phyloP scores from a whole-genome alignment of 92 coral and sea anemone species.

The Parazoanthus swiftii region DNA sequence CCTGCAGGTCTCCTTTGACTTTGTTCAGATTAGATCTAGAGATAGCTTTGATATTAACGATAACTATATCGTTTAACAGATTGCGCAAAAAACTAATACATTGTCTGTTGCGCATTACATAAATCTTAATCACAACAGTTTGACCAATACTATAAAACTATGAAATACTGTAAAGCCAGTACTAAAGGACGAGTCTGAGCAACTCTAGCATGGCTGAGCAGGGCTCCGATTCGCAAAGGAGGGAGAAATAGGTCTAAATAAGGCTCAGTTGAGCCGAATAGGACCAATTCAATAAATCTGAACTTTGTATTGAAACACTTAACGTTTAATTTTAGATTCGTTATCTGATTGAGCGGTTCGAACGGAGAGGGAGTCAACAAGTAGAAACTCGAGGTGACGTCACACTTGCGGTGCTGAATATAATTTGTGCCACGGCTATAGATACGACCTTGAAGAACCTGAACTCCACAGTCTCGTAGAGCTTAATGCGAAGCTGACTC shows the following conservation, averaged over 20 bases:
- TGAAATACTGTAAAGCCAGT: no score
- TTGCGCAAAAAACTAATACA: no score
- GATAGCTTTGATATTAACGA: no score
- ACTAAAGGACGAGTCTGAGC: not conserved
- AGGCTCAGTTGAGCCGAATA: not conserved
- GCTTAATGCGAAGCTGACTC: constrained; percentile 27
- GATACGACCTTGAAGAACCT: constrained; percentile 53
- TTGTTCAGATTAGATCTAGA: no score
- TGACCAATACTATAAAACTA: no score
- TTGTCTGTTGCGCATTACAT: no score
- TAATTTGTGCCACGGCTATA: constrained; percentile 51
- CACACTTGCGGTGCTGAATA: constrained; percentile 44
- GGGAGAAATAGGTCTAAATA: not conserved
- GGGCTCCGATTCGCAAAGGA: not conserved
- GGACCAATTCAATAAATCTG: not conserved
- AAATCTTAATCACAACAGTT: no score
- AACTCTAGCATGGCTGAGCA: not conserved
- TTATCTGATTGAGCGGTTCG: constrained; percentile 4
- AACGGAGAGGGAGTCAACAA: constrained; percentile 9
- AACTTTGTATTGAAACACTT: not conserved
- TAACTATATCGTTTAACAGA: no score
- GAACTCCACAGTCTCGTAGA: constrained; percentile 46
- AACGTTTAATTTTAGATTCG: constrained; percentile 13
- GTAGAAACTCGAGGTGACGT: constrained; percentile 40
- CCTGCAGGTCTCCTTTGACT: no score